Conservation (phyloP, 2,888 invertebrate genomes). For the Campoplex nolae region DNA sequence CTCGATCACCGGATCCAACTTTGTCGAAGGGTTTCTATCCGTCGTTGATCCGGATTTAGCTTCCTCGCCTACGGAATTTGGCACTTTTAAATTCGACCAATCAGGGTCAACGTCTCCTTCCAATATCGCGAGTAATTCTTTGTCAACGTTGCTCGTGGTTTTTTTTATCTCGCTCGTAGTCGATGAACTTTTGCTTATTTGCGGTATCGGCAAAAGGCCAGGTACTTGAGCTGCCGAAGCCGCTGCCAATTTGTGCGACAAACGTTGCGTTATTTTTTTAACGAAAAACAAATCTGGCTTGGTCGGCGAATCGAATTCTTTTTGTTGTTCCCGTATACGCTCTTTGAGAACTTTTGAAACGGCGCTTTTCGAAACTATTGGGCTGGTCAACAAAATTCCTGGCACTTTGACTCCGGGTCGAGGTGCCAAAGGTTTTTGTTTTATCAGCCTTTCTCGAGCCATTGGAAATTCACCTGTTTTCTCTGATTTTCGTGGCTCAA, state of each 20-base stretch:
- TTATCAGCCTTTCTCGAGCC: constrained; percentile 37
- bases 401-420: constrained; percentile 73
- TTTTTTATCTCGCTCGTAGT: constrained; percentile 67
- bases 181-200: constrained; percentile 46
- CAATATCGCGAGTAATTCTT: constrained; percentile 86
- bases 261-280: constrained; percentile 85
- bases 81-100: constrained; percentile 82
- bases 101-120: constrained; percentile 86
- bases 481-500: constrained; percentile 15
- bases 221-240: constrained; percentile 73
- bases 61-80: constrained; percentile 67
- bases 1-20: constrained; percentile 84
- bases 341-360: constrained; percentile 86
- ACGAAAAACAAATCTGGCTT: constrained; percentile 85
- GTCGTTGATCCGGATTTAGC: constrained; percentile 13
- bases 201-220: constrained; percentile 73
- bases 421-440: constrained; percentile 61
- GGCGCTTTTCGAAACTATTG: constrained; percentile 86
- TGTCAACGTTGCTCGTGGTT: constrained; percentile 80
- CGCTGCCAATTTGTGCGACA: constrained; percentile 84
- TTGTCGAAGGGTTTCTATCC: constrained; percentile 68
- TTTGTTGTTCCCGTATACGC: constrained; percentile 84
- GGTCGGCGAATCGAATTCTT: constrained; percentile 82
- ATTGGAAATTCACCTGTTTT: constrained; percentile 36
- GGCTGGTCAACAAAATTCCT: constrained; percentile 85